Conservation (phyloP, 1,140 invertebrate genomes). For the Pristionchus pacificus region DNA sequence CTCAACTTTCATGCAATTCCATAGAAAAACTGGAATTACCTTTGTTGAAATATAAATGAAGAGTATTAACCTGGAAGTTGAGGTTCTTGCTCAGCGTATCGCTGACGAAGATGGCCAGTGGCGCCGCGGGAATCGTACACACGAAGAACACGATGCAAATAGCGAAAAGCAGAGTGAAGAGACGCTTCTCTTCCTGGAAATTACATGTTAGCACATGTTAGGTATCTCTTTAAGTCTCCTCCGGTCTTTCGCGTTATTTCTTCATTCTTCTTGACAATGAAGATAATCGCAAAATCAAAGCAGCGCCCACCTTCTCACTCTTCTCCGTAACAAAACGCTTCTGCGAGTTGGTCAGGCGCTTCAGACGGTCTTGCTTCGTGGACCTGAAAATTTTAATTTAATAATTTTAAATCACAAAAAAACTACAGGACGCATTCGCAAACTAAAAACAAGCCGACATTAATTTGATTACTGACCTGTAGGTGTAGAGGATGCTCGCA, state of each 20-base stretch:
- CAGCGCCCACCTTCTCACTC: slow-evolving; percentile 43
- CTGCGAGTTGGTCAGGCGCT: slow-evolving; percentile 46
- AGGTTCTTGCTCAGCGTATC: slow-evolving; percentile 48
- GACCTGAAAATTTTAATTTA: slow-evolving; percentile 24
- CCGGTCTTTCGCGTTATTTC: not conserved
- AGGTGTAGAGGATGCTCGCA: slow-evolving; percentile 51
- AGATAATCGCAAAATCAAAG: not conserved
- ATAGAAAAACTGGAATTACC: too few relatives aligned
- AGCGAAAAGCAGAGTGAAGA: slow-evolving; percentile 53
- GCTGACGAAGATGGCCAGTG: slow-evolving; percentile 53
- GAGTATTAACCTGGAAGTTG: slow-evolving; percentile 43
- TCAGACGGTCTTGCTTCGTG: slow-evolving; percentile 50
- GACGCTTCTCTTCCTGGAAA: slow-evolving; percentile 53
- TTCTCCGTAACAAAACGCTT: slow-evolving; percentile 42
- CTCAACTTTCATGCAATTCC: too few relatives aligned
- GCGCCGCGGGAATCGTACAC: slow-evolving; percentile 56
- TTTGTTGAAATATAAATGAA: too few relatives aligned
- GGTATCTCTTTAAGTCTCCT: slow-evolving; percentile 13
- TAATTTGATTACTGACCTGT: slow-evolving; percentile 32
- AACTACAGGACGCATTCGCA: too few relatives aligned
- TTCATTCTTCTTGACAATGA: slow-evolving; percentile 7
- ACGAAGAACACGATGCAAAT: slow-evolving; percentile 56
- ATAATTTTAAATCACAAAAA: not conserved
- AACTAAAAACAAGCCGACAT: too few relatives aligned
- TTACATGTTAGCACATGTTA: too few relatives aligned